Evolutionary conservation across 2,113 vertebrate species (phyloP).

Genomic region (Brachyhypopomus occidentalis): DNA sequence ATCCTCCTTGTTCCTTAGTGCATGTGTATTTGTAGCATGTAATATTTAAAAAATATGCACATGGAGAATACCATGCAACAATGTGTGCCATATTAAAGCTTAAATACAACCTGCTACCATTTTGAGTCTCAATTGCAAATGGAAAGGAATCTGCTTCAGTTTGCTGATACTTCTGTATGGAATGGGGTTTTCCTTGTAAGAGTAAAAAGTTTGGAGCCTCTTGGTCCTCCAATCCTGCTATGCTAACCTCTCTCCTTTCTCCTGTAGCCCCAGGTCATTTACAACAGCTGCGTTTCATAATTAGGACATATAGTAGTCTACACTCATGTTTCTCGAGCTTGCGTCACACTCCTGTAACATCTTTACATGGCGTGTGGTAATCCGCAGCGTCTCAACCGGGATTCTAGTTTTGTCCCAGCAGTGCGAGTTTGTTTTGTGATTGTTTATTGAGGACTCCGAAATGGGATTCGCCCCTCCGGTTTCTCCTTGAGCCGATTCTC

Average conservation of each 20-base stretch:
- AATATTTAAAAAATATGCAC: not conserved
- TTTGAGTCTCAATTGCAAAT: not conserved
- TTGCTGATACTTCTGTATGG: not conserved
- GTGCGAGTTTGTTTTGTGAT: conserved; percentile 13
- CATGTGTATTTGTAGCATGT: not conserved
- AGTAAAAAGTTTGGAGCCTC: not conserved
- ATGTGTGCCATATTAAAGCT: not conserved
- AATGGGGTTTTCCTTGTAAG: not conserved
- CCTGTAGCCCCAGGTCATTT: conserved; percentile 39
- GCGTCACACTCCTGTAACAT: conserved; percentile 33
- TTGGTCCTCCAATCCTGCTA: not conserved
- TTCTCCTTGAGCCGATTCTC: conserved; percentile 10
- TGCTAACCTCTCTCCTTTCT: conserved; percentile 22
- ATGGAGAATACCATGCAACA: not conserved
- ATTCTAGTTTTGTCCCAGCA: conserved; percentile 12
- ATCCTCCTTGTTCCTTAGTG: not conserved
- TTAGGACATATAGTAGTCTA: conserved; percentile 10
- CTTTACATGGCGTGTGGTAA: not conserved
- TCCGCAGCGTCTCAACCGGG: not conserved
- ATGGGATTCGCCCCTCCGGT: not conserved
- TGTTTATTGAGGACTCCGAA: no score
- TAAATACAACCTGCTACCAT: not conserved
- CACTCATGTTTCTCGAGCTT: conserved; percentile 39
- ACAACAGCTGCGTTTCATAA: conserved; percentile 45
- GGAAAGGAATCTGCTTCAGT: not conserved